Evolutionary conservation across 2,797 vertebrate genomes (phyloP).

Genomic region (Sardinella longiceps): DNA sequence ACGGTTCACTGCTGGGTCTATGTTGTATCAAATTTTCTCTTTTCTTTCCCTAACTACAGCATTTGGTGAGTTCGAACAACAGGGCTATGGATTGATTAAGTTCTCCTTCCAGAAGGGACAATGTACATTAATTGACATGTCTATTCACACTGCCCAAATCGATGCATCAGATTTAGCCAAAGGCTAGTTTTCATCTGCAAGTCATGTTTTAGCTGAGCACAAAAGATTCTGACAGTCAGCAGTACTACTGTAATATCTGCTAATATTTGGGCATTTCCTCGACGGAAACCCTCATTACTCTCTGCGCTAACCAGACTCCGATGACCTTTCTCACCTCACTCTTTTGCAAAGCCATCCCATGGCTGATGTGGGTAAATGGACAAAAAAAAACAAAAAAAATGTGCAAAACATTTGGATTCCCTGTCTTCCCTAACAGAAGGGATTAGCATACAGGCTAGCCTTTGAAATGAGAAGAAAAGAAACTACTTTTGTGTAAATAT

Average conservation of each 20-base stretch:
- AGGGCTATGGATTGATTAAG: too few relatives aligned
- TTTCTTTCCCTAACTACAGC: too few relatives aligned
- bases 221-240: neutral
- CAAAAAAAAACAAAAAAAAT: neutral
- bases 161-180: too few relatives aligned
- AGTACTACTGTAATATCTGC: too few relatives aligned
- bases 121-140: too few relatives aligned
- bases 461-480: conserved; percentile 12
- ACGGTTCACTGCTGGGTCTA: too few relatives aligned
- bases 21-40: too few relatives aligned
- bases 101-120: too few relatives aligned
- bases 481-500: conserved; percentile 15
- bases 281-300: conserved; percentile 2
- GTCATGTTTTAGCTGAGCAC: neutral
- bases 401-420: neutral
- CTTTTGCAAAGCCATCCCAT: neutral
- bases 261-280: neutral
- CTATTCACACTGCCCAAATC: too few relatives aligned
- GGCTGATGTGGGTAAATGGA: neutral
- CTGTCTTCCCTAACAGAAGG: neutral
- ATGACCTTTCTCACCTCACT: neutral
- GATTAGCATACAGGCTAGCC: neutral
- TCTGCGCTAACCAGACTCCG: neutral
- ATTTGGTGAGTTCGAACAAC: too few relatives aligned
- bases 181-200: too few relatives aligned